Base-by-base conservation (phyloP, 2,113 vertebrate genomes). In the Crotalus helleri region DNA sequence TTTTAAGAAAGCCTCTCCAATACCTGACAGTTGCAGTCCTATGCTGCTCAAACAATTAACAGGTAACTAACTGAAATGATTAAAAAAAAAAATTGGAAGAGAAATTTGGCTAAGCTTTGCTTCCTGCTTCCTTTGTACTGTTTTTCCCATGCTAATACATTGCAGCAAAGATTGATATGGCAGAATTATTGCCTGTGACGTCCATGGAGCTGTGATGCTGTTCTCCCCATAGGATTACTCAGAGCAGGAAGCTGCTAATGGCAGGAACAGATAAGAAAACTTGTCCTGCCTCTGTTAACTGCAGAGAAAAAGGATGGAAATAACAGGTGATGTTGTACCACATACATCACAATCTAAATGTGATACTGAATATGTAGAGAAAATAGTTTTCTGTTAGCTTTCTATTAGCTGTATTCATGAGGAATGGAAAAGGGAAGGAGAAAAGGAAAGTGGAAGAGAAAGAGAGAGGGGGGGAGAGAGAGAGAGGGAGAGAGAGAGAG, bases 341-440 rank as follows among this genome's bases (percentile, higher is more conserved):
- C 58, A 85, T 87, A 87, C 89, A 61, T 92, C 94, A 94, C 53
- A 94, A 93, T 95, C 92, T 93, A 95, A 97, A 95, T 95, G 69
- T 90, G 81, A 93, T 96, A 91, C 33, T 95, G 0, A 49, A 0
- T 90, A 92, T 96, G 95, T 96, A 85, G 85, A 57, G 59, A 85
- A 55, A 92, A 88, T 88, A 93, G 26, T 90, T 96, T 57, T 94
- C 93, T n/a, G 0, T n/a, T 64, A 23, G 87, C 87, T 69, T 93
- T 95, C 44, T 51, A 88, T 57, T 57, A 2, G 0, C 0, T 5
- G 87, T 91, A 39, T 92, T 96, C 81, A 61, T 1, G 54, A 95
- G 85, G 64, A 24, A 89, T 55, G 17, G 24, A 44, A 39, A 69
- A 5, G 17, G 21, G 9, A 46, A 26, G 4, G 54, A 12, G 11